These are phyloP conservation scores for Dasyprocta punctata DNA, from an alignment of 2,113 vertebrate genomes.

Conservation along the genomic window DNA sequence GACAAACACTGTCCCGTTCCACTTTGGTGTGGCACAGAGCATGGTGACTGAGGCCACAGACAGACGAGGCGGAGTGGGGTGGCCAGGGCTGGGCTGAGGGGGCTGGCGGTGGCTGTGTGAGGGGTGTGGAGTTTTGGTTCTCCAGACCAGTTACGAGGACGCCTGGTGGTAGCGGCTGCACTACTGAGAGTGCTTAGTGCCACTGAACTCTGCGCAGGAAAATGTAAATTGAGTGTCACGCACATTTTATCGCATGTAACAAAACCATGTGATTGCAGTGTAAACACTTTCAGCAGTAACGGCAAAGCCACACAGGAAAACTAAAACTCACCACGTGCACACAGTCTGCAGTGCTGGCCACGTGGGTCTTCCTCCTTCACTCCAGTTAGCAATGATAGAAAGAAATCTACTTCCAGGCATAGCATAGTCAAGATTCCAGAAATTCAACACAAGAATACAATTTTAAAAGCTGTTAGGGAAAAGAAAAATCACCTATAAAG, in stretches of 20 bases:
- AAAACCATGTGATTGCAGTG: not conserved
- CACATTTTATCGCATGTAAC: not conserved
- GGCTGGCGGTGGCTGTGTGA: rapidly evolving
- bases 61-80: not conserved
- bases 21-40: not conserved
- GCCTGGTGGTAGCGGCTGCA: rapidly evolving
- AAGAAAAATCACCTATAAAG: too few species aligned
- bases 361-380: not conserved
- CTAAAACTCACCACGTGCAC: not conserved
- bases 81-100: not conserved
- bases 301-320: not conserved
- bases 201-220: too few species aligned
- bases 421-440: too few species aligned
- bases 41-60: not conserved
- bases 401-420: too few species aligned
- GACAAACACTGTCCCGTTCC: not conserved
- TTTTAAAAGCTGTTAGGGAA: too few species aligned
- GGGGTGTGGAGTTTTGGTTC: rapidly evolving
- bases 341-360: too few species aligned
- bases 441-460: too few species aligned
- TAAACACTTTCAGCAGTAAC: not conserved
- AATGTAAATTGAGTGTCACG: not conserved
- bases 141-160: not conserved
- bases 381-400: too few species aligned
- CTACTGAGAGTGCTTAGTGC: rapidly evolving